These are phyloP conservation scores for Parazoanthus darwini DNA, from an alignment of 92 coral and sea anemone genomes.

Conservation along the genomic window DNA sequence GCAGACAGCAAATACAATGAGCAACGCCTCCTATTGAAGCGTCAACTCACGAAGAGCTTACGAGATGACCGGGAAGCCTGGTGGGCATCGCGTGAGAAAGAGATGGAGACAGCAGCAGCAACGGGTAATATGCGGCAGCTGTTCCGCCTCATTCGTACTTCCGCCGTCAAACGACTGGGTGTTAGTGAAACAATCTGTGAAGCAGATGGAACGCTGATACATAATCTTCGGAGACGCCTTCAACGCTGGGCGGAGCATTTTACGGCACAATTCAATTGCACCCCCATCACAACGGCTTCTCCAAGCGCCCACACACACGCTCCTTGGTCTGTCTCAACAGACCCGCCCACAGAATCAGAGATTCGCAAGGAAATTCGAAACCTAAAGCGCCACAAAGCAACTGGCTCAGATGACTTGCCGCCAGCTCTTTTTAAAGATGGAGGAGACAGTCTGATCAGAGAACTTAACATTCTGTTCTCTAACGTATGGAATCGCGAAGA, in stretches of 20 bases:
- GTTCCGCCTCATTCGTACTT: not conserved
- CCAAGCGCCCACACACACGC: too few species aligned
- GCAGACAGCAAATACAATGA: too few species aligned
- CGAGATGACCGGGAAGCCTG: not conserved
- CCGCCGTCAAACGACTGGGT: not conserved
- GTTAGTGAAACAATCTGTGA: not conserved
- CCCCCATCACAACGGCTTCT: too few species aligned
- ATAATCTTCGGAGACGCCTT: not conserved
- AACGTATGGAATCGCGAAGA: not conserved
- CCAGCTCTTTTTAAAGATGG: too few species aligned
- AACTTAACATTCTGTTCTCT: not conserved
- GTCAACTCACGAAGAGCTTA: not conserved
- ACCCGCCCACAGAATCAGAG: not conserved
- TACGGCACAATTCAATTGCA: not conserved
- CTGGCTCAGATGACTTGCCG: too few species aligned
- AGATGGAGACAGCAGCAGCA: not conserved
- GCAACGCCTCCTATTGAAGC: not conserved
- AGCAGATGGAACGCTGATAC: not conserved
- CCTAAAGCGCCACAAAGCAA: too few species aligned
- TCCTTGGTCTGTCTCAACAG: not conserved
- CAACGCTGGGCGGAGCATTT: not conserved
- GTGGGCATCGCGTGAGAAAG: not conserved
- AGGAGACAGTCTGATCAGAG: too few species aligned
- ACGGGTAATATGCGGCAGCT: not conserved
- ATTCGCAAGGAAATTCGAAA: too few species aligned